Evolutionary conservation across 2,797 vertebrate genomes (phyloP).

Genomic region (Lutjanus campechanus): DNA sequence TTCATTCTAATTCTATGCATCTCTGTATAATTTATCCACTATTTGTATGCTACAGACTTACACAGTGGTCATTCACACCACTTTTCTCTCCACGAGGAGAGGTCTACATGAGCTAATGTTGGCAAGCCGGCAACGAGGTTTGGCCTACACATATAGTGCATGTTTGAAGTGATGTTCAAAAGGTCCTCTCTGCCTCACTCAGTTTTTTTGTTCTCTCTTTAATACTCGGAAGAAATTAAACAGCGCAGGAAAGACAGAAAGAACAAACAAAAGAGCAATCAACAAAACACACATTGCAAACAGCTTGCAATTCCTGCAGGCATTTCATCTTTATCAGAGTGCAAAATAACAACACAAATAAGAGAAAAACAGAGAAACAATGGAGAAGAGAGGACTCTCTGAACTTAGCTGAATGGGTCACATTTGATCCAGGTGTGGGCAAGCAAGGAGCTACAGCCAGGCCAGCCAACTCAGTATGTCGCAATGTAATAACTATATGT

Average conservation of each 20-base stretch:
- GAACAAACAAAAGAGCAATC: constrained; percentile 32
- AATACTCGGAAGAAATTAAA: background rate
- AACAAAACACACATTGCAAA: constrained; percentile 23
- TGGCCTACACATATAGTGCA: constrained; percentile 12
- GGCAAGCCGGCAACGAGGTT: constrained; percentile 27
- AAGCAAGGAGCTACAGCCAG: constrained; percentile 32
- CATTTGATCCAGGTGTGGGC: constrained; percentile 15
- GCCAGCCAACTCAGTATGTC: constrained; percentile 48
- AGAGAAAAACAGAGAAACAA: too few species aligned
- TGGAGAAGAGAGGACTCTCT: constrained; percentile 43
- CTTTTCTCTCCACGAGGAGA: constrained; percentile 39
- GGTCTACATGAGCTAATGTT: constrained; percentile 59
- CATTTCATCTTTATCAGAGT: constrained; percentile 2
- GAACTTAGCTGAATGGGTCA: constrained; percentile 9
- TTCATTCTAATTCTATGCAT: constrained; percentile 39
- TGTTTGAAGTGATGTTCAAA: constrained; percentile 56
- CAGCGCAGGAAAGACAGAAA: background rate
- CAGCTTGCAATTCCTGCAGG: constrained; percentile 4
- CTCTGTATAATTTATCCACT: constrained; percentile 43
- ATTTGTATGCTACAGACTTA: constrained; percentile 51
- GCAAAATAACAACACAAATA: constrained; percentile 11
- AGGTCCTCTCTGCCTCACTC: constrained; percentile 53
- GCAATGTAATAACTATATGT: constrained; percentile 66
- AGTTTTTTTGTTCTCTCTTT: background rate
- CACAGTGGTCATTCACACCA: constrained; percentile 23